These are phyloP conservation scores for Physocephala rufipes DNA, from an alignment of 2,888 invertebrate species.

Conservation along the genomic window DNA sequence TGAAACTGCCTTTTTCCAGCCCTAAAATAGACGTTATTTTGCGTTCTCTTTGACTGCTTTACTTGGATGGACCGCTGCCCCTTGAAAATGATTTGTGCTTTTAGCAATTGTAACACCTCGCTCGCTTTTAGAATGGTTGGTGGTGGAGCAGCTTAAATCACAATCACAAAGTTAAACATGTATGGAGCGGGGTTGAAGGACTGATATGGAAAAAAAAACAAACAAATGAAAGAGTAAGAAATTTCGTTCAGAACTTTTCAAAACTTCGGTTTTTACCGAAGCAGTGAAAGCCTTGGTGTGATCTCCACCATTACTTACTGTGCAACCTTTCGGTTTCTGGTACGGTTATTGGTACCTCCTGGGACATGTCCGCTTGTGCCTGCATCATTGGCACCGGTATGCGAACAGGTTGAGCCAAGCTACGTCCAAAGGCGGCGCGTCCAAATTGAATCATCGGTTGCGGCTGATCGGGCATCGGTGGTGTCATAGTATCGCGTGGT, in stretches of 20 bases:
- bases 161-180: conserved; percentile 77
- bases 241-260: too few relatives aligned
- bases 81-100: conserved; percentile 27
- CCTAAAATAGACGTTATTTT: neutral
- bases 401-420: conserved; percentile 66
- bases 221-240: too few relatives aligned
- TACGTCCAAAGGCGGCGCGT: conserved; percentile 65
- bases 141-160: conserved; percentile 69
- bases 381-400: conserved; percentile 70
- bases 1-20: conserved; percentile 29
- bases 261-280: too few relatives aligned
- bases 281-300: too few relatives aligned
- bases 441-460: conserved; percentile 61
- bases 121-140: conserved; percentile 3
- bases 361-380: conserved; percentile 67
- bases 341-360: conserved; percentile 62
- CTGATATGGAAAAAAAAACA: conserved; percentile 67
- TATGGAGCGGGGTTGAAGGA: conserved; percentile 79
- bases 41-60: neutral
- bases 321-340: conserved; percentile 73
- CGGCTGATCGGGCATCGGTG: conserved; percentile 63
- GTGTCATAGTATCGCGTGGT: conserved; percentile 62
- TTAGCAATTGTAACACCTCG: conserved; percentile 41
- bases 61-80: conserved; percentile 35
- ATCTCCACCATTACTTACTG: conserved; percentile 70